Conservation (phyloP, 2,113 vertebrate genomes). For the Eleginops maclovinus region DNA sequence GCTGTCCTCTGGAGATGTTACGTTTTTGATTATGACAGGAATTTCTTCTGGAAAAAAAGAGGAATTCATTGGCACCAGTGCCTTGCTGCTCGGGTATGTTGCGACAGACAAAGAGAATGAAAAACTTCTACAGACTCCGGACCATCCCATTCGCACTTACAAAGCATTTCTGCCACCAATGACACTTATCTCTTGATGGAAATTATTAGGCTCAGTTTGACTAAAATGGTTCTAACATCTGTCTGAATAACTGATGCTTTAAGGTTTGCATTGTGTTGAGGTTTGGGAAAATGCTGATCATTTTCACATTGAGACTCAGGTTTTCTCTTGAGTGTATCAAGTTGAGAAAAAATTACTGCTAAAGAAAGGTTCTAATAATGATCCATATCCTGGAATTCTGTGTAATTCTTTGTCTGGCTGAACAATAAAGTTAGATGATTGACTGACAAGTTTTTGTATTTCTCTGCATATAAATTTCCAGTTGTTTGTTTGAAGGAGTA, state of each 20-base stretch:
- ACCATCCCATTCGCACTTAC: conserved; percentile 22
- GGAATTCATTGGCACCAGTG: conserved; percentile 38
- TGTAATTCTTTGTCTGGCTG: background rate
- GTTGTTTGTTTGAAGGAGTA: conserved; percentile 5
- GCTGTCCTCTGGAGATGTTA: conserved; percentile 51
- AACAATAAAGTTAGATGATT: background rate
- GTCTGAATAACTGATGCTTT: conserved; percentile 19
- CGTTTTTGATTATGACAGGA: conserved; percentile 62
- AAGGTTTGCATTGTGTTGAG: background rate
- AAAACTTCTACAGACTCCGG: conserved; percentile 33
- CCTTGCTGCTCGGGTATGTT: conserved; percentile 8
- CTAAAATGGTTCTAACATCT: conserved; percentile 27
- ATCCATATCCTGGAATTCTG: background rate
- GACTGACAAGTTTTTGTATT: background rate
- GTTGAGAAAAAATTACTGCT: background rate
- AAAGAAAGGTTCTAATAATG: background rate
- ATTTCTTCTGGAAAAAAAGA: conserved; percentile 66
- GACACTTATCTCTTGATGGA: conserved; percentile 33
- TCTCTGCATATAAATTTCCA: conserved; percentile 1
- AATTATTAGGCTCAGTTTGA: conserved; percentile 28
- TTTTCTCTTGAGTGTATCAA: background rate
- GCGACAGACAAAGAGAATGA: conserved; percentile 42
- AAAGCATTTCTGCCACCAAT: conserved; percentile 21
- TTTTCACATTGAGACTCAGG: conserved; percentile 3
- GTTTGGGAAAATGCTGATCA: background rate